phyloP scores from a whole-genome alignment of 2,797 vertebrate species.

The Taenioides sp. region DNA sequence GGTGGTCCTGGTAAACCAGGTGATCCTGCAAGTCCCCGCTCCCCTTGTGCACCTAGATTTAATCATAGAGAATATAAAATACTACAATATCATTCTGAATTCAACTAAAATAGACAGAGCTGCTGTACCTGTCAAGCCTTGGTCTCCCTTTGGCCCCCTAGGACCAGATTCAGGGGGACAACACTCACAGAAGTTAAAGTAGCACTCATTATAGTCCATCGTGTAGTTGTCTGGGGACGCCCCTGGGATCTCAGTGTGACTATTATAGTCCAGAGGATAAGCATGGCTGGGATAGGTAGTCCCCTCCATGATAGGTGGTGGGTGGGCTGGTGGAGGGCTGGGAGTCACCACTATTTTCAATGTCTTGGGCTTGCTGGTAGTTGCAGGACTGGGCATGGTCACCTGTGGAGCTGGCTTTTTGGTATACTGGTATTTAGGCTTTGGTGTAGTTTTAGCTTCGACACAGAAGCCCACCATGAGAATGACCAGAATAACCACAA shows the following conservation, averaged over 20 bases:
- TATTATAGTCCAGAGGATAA: conserved; percentile 51
- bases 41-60: conserved; percentile 82
- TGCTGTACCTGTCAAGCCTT: conserved; percentile 83
- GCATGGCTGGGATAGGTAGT: conserved; percentile 53
- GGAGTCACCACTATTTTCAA: conserved; percentile 46
- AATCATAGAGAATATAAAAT: conserved; percentile 4
- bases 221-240: conserved; percentile 84
- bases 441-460: conserved; percentile 82
- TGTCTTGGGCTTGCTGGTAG: conserved; percentile 58
- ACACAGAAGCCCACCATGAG: conserved; percentile 48
- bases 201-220: conserved; percentile 86
- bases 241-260: conserved; percentile 55
- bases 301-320: conserved; percentile 53
- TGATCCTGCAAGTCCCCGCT: conserved; percentile 80
- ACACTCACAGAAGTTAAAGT: conserved; percentile 96
- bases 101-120: background rate
- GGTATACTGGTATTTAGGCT: conserved; percentile 85
- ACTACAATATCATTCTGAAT: background rate
- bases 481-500: conserved; percentile 58
- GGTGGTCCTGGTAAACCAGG: conserved; percentile 78
- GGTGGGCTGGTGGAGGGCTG: conserved; percentile 55
- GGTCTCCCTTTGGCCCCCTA: conserved; percentile 81
- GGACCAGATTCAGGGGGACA: conserved; percentile 82
- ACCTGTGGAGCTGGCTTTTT: conserved; percentile 81
- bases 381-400: conserved; percentile 58